phyloP scores from a whole-genome alignment of 2,888 invertebrate genomes.

The Nipponacmea schrenckii region DNA sequence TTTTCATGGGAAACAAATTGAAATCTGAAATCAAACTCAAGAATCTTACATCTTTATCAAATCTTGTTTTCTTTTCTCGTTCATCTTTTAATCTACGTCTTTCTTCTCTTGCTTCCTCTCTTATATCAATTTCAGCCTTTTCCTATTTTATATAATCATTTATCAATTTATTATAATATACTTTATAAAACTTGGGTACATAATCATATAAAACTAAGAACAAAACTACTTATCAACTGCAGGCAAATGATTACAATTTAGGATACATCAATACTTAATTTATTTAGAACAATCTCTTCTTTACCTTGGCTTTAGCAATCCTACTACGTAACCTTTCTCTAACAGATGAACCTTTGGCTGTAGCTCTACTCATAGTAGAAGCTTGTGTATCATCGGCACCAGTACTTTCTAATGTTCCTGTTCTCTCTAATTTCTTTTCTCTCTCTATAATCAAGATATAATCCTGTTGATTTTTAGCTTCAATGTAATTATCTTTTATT shows the following conservation, averaged over 20 bases:
- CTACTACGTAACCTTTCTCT: slow-evolving; percentile 46
- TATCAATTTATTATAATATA: background rate
- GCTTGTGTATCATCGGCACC: background rate
- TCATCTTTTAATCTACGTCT: slow-evolving; percentile 41
- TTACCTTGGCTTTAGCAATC: slow-evolving; percentile 54
- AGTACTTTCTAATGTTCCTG: slow-evolving; percentile 4
- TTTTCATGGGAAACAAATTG: too few species aligned
- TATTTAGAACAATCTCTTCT: too few species aligned
- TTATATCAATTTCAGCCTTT: slow-evolving; percentile 51
- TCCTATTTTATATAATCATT: slow-evolving; percentile 35
- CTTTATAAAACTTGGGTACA: background rate
- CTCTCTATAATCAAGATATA: background rate
- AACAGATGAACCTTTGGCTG: slow-evolving; percentile 35
- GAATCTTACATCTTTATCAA: slow-evolving; percentile 46
- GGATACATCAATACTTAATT: too few species aligned
- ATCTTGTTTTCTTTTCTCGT: slow-evolving; percentile 44
- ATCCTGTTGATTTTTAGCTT: too few species aligned
- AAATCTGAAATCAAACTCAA: too few species aligned
- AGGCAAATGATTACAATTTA: too few species aligned
- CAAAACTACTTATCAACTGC: too few species aligned
- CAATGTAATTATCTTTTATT: too few species aligned
- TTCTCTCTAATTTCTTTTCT: background rate
- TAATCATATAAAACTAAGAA: background rate
- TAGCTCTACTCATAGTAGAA: slow-evolving; percentile 18
- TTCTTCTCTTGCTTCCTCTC: slow-evolving; percentile 47